Base-by-base conservation (phyloP, 1,140 invertebrate genomes). In the Theocolax elegans region DNA sequence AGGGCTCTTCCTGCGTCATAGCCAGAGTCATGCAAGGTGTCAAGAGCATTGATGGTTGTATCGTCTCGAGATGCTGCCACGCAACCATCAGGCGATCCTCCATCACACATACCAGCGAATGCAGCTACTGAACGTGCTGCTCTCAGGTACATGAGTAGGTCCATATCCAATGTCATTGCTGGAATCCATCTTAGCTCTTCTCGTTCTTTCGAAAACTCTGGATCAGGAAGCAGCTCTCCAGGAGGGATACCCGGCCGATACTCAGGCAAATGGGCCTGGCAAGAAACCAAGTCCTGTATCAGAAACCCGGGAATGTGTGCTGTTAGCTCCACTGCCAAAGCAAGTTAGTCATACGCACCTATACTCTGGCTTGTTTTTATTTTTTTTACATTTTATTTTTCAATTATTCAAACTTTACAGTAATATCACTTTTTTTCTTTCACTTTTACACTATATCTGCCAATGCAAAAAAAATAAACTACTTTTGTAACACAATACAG, bases 21-120 rank as follows among this genome's bases (percentile, higher is more conserved):
- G 75, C 94, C 93, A 84, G 94, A 94, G 84, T 95, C 93, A 86
- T 99, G 97, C 23, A 99, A 88, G 80, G 95, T 94, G 85, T 97
- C 94, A 78, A 98, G 89, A 74, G 97, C 97, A 88, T 98, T 98
- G 79, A 98, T 97, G 77, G 97, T 99, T 58, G 97, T 99, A 84
- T 98, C 96, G 88, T 99, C 97, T 83, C 95, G 88, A 75, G 95
- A 96, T 77, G 97, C 97, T 71, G 97, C 96, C 79, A 95, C 91
- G 89, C 95, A 97, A 81, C 97, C 96, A 87, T 99, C 97, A 13
- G 95, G 94, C 71, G 95, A 95, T 73, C 96, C 97, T 66, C 97
- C 96, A 89, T 98, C 96, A 91, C 97, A 98, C 95, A 98, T 98
- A 77, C 96, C 94, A 74, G 93, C 93, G 88, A 98, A 98, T 54